Evolutionary conservation across 2,797 vertebrate genomes (phyloP).

Genomic region (Myotis planiceps): DNA sequence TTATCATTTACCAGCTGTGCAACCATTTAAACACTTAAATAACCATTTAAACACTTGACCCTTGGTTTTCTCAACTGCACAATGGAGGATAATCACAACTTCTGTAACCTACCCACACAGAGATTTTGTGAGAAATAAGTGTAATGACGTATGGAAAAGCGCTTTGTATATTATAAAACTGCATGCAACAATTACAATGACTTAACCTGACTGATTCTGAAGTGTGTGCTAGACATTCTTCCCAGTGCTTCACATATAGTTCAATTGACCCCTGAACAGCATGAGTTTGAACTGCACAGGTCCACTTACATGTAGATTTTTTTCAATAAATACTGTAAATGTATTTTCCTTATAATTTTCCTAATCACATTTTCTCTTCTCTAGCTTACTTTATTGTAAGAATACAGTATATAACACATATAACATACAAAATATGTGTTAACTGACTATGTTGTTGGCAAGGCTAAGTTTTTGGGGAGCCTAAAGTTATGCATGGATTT

Average conservation of each 20-base stretch:
- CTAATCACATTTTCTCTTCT: background rate
- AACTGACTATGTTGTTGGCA: background rate
- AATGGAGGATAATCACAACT: background rate
- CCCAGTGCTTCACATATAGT: background rate
- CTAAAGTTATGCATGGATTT: background rate
- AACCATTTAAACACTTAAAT: slow-evolving; percentile 58
- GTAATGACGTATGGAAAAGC: background rate
- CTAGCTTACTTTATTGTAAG: background rate
- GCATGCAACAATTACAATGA: background rate
- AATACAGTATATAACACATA: background rate
- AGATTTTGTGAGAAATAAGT: slow-evolving; percentile 23
- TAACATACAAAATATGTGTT: background rate
- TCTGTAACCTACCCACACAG: background rate
- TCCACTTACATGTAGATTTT: background rate
- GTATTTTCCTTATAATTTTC: background rate
- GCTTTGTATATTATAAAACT: background rate
- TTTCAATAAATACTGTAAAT: background rate
- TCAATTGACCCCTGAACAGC: background rate
- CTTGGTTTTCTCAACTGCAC: slow-evolving; percentile 26
- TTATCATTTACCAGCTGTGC: slow-evolving; percentile 52
- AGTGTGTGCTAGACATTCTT: background rate
- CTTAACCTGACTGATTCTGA: background rate
- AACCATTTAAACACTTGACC: slow-evolving; percentile 69
- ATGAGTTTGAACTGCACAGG: background rate
- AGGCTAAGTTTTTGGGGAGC: background rate